A percentile compares a stretch with the other conserved stretches of the same genome.
Evolutionary conservation across 2,113 vertebrate species (phyloP).

Genomic region (Thryonomys swinderianus): DNA sequence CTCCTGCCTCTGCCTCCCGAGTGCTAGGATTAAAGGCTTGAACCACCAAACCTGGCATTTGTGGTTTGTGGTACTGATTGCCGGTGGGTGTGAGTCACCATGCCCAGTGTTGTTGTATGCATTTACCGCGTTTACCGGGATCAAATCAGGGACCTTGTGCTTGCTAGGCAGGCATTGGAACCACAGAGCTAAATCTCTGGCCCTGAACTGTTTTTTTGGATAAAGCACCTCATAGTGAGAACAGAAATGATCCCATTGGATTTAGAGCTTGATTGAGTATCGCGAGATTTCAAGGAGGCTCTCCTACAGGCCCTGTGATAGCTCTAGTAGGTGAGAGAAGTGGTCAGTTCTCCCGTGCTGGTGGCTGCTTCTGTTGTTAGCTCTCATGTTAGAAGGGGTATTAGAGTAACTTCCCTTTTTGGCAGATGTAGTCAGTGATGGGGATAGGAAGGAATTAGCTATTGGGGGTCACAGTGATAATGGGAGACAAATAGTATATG

Average conservation of each 20-base stretch:
- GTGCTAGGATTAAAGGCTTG: too few species aligned
- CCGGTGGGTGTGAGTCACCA: too few species aligned
- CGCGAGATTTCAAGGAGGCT: neutral
- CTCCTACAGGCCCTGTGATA: neutral
- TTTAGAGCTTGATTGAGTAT: neutral
- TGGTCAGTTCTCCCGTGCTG: neutral
- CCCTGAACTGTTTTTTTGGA: neutral
- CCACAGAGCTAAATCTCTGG: too few species aligned
- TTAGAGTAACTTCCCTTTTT: neutral
- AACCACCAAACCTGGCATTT: too few species aligned
- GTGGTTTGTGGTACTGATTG: too few species aligned
- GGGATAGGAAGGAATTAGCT: neutral
- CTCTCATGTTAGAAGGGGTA: neutral
- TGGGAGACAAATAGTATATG: neutral
- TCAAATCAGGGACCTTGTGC: too few species aligned
- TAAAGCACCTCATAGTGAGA: neutral
- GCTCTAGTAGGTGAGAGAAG: neutral
- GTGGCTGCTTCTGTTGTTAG: neutral
- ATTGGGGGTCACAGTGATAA: neutral
- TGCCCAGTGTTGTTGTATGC: too few species aligned
- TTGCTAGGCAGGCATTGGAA: too few species aligned
- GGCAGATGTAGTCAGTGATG: neutral
- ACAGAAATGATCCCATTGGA: neutral
- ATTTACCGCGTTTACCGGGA: too few species aligned
- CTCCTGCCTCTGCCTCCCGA: too few species aligned